Evolutionary conservation across 2,888 invertebrate species (phyloP), one percentile per base, ranked within the genome.

Genomic region (Copidosoma aretas): DNA sequence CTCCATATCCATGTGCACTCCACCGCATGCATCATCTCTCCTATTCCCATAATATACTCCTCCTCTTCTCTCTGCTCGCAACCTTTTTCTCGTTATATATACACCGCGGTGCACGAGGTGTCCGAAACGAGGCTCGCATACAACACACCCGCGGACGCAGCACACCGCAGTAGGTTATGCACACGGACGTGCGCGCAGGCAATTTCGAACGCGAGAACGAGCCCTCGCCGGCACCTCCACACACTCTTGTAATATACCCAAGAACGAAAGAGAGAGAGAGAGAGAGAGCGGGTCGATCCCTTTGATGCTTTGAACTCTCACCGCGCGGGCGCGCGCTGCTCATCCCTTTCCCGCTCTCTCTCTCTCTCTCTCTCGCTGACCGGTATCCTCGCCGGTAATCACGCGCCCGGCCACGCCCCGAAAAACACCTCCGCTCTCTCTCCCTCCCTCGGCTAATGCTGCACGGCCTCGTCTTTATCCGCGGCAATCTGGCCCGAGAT

Each of bases 221-320:
- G 43, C 43, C 43, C 43, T 46, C 17, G 43, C 12, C 14, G 41
- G 3, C 43, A 15, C 4, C 43, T 8, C 4, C 43, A 12, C 12
- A 17, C 8, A 32, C 8, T 5, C 8, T 32, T 32, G 8, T 32
- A 46, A 17, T 46, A 46, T 46, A 46, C 15, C 3, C 43, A 17
- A 46, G 43, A 46, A 17, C 14, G 4, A 3, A 51, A 39, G 51
- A 43, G 53, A 24, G 64, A 53, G 41, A 58, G 59, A n/a, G 61
- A 62, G 46, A 49, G 24, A 59, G 46, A 59, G 43, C 81, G 81
- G 80, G 76, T 76, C 78, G 77, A 77, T 77, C 77, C 43, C 82
- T 83, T 83, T 83, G 83, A 83, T 82, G 82, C 83, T 83, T 83
- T 83, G 83, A 83, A 83, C 83, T 82, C 82, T 83, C 82, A 82